Percentiles rank a stretch among this genome's conserved stretches.
These are phyloP conservation scores for Cordylochernes scorpioides DNA, from an alignment of 2,888 invertebrate genomes.

Conservation along the genomic window DNA sequence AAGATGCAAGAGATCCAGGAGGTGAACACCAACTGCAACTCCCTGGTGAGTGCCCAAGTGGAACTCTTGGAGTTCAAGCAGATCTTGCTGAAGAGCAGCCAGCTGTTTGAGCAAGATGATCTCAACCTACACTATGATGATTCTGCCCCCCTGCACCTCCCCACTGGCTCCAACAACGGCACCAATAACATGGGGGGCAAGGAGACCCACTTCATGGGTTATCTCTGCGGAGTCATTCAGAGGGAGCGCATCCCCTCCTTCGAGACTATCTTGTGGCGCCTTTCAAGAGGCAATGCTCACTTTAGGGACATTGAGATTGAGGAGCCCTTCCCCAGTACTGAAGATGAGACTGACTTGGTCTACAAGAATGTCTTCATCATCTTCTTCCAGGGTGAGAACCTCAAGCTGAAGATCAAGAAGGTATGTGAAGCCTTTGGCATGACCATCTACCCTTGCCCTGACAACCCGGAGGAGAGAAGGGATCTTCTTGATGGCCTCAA, in stretches of 20 bases:
- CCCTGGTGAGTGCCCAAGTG: too few species aligned
- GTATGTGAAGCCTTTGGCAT: constrained; percentile 28
- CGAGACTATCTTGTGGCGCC: constrained; percentile 90
- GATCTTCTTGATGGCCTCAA: constrained; percentile 97
- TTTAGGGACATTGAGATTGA: constrained; percentile 69
- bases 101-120: too few species aligned
- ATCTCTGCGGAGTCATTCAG: constrained; percentile 84
- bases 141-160: too few species aligned
- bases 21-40: too few species aligned
- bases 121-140: too few species aligned
- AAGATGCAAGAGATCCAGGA: too few species aligned
- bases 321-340: constrained; percentile 2
- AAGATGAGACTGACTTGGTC: constrained; percentile 15
- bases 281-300: constrained; percentile 88
- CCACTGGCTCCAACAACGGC: too few species aligned
- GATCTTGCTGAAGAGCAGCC: too few species aligned
- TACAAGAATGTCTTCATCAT: constrained; percentile 18
- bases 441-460: constrained; percentile 90
- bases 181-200: too few species aligned
- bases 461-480: constrained; percentile 77
- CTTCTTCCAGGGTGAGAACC: constrained; percentile 19
- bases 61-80: too few species aligned
- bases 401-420: constrained; percentile 17
- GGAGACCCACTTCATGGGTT: too few species aligned
- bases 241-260: constrained; percentile 80